Evolutionary conservation across 1,140 invertebrate genomes (phyloP), one percentile per base, ranked within the genome.

Genomic region (Stratiolaelaps scimitus): DNA sequence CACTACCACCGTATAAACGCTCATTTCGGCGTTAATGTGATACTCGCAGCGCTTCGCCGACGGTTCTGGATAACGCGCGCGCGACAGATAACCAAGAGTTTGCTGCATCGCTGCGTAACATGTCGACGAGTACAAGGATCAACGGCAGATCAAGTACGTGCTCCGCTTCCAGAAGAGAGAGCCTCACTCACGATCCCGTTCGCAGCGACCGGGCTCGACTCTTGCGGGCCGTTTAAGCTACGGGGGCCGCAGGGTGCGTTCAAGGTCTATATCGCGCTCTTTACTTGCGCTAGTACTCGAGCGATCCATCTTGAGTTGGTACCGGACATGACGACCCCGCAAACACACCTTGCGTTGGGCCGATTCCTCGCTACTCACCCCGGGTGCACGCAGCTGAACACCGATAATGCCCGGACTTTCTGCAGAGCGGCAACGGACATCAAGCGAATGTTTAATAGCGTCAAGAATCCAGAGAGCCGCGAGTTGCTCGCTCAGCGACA

Each of bases 171-270:
- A 4, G 15, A 7, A 23, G 48, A 56, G 4, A 47, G 67, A 6
- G 48, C 48, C 15, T 17, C 6, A 4, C 4, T 2, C 1, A 46
- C 19, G 43, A 29, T n/a, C 30, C 67, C 66, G 5, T 68, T 67
- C 64, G 43, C 30, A 26, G 17, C 13, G 26, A 19, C 43, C 19
- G 46, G 67, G 34, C 43, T 68, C 4, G 67, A 68, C 30, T 67
- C 47, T 40, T 68, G 67, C n/a, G 65, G 67, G 4, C 46, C 43
- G 17, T 68, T 68, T 43, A 23, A 44, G 4, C 28, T 67, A 6
- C 66, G 34, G 44, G 45, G 43, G 19, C 17, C 10, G 28, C 43
- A 60, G 19, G 5, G n/a, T n/a, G n/a, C n/a, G n/a, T n/a, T n/a
- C n/a, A n/a, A n/a, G n/a, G n/a, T n/a, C n/a, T n/a, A n/a, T n/a